phyloP scores from a whole-genome alignment of 64 coral and sea anemone genomes.

The Stichodactyla mertensii region DNA sequence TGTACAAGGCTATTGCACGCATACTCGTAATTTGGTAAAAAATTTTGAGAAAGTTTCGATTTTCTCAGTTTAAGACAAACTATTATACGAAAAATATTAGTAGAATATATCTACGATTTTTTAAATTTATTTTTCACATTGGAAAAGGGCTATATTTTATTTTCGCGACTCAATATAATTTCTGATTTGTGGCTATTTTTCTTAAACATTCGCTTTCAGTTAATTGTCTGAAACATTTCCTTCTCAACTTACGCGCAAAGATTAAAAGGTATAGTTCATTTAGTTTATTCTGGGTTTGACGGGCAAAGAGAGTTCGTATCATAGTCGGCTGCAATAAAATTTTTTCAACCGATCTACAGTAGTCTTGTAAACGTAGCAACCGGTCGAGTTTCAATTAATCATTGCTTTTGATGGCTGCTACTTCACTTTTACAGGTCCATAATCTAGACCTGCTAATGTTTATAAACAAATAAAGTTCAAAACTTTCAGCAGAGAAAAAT shows the following conservation, averaged over 20 bases:
- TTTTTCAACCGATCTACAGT: neutral
- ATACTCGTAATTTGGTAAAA: neutral
- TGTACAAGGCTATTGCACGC: neutral
- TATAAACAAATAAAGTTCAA: neutral
- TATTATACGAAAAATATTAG: too few species aligned
- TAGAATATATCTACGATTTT: too few species aligned
- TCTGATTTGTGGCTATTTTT: neutral
- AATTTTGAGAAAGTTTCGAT: too few species aligned
- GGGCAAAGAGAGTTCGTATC: neutral
- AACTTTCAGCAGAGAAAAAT: neutral
- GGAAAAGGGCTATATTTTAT: neutral
- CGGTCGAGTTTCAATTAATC: neutral
- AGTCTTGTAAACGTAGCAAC: neutral
- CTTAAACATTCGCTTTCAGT: neutral
- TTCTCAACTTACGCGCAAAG: neutral
- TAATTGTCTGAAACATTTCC: neutral
- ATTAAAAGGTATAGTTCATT: neutral
- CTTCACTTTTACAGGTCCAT: too few species aligned
- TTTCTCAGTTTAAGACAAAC: too few species aligned
- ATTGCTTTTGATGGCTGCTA: too few species aligned
- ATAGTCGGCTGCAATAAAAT: neutral
- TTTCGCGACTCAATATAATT: neutral
- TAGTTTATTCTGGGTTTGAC: neutral
- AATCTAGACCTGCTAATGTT: neutral
- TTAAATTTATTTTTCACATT: too few species aligned